A percentile compares a stretch with the other conserved stretches of the same genome.
Evolutionary conservation across 2,113 vertebrate genomes (phyloP).

Genomic region (Nothoprocta pentlandii): DNA sequence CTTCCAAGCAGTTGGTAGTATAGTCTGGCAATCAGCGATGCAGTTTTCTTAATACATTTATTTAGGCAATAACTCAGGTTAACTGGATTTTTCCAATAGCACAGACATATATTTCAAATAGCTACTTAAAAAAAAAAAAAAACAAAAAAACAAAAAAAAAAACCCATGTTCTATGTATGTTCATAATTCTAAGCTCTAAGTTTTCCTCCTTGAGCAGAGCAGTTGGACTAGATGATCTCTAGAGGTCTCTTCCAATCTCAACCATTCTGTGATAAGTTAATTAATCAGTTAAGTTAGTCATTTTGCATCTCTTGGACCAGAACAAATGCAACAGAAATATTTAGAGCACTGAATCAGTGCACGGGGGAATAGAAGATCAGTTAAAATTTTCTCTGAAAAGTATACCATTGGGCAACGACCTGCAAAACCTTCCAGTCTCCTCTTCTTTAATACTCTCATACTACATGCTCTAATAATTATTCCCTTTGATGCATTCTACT

Average conservation of each 20-base stretch:
- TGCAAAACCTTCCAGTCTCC: neutral
- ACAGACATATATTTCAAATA: neutral
- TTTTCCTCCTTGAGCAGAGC: no score
- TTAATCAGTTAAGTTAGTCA: neutral
- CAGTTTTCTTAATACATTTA: neutral
- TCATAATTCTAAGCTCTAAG: neutral
- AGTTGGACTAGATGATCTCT: no score
- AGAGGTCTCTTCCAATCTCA: no score
- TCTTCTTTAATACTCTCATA: neutral
- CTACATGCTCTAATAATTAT: neutral
- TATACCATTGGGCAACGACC: neutral
- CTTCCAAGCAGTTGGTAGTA: neutral
- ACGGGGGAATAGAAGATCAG: neutral
- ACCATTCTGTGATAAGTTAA: neutral
- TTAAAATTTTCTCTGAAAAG: neutral
- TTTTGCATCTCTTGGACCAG: neutral
- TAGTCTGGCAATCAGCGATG: neutral
- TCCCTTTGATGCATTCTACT: neutral
- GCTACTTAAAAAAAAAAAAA: neutral
- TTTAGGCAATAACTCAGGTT: neutral
- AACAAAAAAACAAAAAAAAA: neutral
- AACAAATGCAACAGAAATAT: slow-evolving; percentile 1
- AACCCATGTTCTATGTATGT: neutral
- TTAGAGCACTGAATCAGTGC: neutral
- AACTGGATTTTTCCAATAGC: neutral